Percentiles rank a stretch among this genome's conserved stretches.
Evolutionary conservation across 2,113 vertebrate genomes (phyloP).

Genomic region (Laticauda laticaudata): DNA sequence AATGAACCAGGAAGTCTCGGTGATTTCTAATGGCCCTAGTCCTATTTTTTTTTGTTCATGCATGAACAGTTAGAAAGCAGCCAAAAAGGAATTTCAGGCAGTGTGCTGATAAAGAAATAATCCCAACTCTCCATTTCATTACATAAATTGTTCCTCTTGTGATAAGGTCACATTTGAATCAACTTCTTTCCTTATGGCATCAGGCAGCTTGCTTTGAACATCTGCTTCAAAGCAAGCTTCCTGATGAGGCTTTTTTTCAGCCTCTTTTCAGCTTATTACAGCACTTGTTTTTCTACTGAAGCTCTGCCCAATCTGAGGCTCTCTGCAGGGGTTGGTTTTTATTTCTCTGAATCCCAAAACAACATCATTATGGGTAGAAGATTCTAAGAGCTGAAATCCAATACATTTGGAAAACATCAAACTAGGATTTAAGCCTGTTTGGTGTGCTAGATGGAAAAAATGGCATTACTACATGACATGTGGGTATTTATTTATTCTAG

Average conservation of each 20-base stretch:
- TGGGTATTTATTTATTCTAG: neutral
- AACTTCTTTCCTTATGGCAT: neutral
- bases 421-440: neutral
- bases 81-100: constrained; percentile 29
- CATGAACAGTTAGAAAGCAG: constrained; percentile 26
- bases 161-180: constrained; percentile 26
- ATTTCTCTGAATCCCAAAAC: neutral
- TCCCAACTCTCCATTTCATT: constrained; percentile 25
- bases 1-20: constrained; percentile 10
- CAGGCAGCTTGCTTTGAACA: constrained; percentile 3
- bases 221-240: neutral
- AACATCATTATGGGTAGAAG: neutral
- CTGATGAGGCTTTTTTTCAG: neutral
- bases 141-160: constrained; percentile 5
- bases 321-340: neutral
- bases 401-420: neutral
- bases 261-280: neutral
- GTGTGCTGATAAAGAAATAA: constrained; percentile 36
- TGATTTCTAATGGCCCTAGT: constrained; percentile 33
- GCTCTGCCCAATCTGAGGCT: neutral
- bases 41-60: constrained; percentile 28
- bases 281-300: neutral
- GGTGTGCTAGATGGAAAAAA: neutral
- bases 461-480: neutral
- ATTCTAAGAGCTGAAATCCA: neutral